Base-by-base conservation (phyloP, 2,797 vertebrate genomes). In the Onychomys leucogaster region DNA sequence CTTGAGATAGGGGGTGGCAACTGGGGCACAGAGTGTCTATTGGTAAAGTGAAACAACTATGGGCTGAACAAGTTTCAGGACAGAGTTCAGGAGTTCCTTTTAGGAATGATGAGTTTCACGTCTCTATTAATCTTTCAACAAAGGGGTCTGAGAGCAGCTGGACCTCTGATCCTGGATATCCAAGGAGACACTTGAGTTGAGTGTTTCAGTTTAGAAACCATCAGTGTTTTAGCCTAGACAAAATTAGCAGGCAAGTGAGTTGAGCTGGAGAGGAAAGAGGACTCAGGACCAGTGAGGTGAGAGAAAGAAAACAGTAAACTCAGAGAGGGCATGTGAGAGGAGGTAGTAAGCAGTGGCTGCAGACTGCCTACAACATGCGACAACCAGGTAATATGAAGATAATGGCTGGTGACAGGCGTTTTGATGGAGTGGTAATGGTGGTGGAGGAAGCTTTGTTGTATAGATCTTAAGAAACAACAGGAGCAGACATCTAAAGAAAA, bases 31-130 rank as follows among this genome's bases (percentile, higher is more conserved):
- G 49, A 89, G 21, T 4, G 59, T 13, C 5, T 37, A 27, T 41
- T 13, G 52, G 37, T 84, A 25, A 91, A 27, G 86, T 46, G 25
- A 6, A 80, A 29, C 21, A 21, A 59, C 27, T 52, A 29, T 1
- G 23, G 7, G 6, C 41, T 93, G 37, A 88, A 19, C 21, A 43
- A 87, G 34, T 71, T 73, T 91, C 4, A 10, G n/a, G 75, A 71
- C 52, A 94, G 65, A 46, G 46, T 71, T 89, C 32, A 95, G 77
- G 43, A 88, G 85, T 90, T 96, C 27, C 17, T 6, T 73, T 57
- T 34, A 80, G 41, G 37, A 69, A 73, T 55, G 61, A 52, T 1
- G 46, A n/a, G 5, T 52, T 89, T 89, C 49, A 37, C 13, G 9
- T 69, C 23, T 57, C n/a, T 94, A 46, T 82, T 89, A 52, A 43